phyloP scores from a whole-genome alignment of 2,113 vertebrate species.

The Mesembrinibis cayennensis region DNA sequence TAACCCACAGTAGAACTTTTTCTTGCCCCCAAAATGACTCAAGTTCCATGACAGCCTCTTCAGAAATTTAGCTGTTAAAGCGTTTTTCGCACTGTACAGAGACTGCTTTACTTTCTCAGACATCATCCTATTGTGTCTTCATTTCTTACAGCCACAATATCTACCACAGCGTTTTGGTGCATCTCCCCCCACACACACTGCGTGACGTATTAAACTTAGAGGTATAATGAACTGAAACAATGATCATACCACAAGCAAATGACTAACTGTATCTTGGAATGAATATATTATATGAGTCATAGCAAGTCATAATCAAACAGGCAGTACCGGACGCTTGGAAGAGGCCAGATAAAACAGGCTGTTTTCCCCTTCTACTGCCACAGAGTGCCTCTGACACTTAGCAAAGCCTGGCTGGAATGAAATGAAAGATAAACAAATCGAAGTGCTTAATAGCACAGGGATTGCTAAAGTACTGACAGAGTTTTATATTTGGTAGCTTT shows the following conservation, averaged over 20 bases:
- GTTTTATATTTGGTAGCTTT: not conserved
- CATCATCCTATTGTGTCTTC: not conserved
- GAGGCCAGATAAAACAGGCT: not conserved
- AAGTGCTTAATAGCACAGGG: not conserved
- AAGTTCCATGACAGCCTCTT: not conserved
- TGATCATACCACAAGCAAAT: not conserved
- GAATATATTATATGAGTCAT: not conserved
- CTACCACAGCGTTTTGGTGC: not conserved
- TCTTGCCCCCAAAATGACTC: not conserved
- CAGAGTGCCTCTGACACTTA: not conserved
- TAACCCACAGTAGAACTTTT: not conserved
- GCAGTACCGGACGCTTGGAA: not conserved
- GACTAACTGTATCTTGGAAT: constrained; percentile 23
- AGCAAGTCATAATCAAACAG: not conserved
- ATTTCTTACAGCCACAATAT: not conserved
- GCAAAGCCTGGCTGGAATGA: not conserved
- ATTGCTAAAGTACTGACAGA: not conserved
- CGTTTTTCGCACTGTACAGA: not conserved
- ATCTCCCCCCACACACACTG: not conserved
- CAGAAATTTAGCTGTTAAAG: not conserved
- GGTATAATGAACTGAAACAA: not conserved
- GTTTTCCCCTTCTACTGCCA: not conserved
- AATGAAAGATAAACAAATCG: not conserved
- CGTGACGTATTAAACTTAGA: not conserved
- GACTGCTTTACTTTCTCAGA: not conserved